These are phyloP conservation scores for Micrasema longulum DNA, from an alignment of 1,140 invertebrate genomes.

Conservation along the genomic window DNA sequence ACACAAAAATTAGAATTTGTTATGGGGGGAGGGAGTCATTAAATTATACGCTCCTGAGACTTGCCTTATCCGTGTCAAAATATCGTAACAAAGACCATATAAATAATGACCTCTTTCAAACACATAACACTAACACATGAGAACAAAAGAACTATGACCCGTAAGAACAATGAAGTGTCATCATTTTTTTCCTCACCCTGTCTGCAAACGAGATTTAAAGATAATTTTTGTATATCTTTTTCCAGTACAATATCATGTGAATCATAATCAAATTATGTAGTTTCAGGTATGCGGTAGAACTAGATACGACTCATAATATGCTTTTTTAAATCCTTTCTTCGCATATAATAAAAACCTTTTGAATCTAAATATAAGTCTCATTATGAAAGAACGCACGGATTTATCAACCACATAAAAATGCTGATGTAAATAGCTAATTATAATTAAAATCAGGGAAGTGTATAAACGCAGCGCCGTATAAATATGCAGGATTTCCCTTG, in stretches of 20 bases:
- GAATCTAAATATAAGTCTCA: background rate
- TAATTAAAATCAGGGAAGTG: too few relatives aligned
- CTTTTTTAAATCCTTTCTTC: too few relatives aligned
- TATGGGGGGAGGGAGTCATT: conserved; percentile 21
- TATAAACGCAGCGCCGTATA: too few relatives aligned
- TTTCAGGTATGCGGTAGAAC: too few relatives aligned
- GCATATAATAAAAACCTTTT: too few relatives aligned
- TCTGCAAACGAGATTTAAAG: conserved; percentile 17
- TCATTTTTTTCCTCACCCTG: conserved; percentile 17
- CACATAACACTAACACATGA: conserved; percentile 24
- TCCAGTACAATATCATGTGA: too few relatives aligned
- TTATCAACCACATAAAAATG: too few relatives aligned
- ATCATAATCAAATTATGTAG: too few relatives aligned
- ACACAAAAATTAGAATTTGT: conserved; percentile 19
- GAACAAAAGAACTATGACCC: conserved; percentile 47
- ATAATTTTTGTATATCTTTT: conserved; percentile 16
- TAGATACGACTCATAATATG: too few relatives aligned
- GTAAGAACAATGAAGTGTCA: conserved; percentile 50
- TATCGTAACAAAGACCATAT: conserved; percentile 46
- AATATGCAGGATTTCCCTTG: too few relatives aligned
- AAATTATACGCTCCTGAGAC: conserved; percentile 31
- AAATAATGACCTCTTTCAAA: conserved; percentile 45
- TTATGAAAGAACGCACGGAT: background rate
- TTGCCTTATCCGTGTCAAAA: conserved; percentile 47
- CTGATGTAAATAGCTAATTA: too few relatives aligned